Evolutionary conservation across 53 echinoderm and acorn worm species (phyloP).

Genomic region (Actinopyga echinites): DNA sequence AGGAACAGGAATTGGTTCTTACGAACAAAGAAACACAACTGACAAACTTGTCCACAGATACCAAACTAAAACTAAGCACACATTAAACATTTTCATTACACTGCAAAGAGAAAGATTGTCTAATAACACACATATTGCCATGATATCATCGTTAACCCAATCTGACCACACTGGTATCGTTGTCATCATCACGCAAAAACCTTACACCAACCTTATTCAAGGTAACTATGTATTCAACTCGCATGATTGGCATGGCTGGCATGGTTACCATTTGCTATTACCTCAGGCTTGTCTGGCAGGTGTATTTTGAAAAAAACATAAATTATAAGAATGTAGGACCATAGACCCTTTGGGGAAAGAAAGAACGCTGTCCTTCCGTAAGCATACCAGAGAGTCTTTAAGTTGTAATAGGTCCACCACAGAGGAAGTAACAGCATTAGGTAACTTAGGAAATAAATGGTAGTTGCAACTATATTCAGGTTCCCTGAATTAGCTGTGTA

Average conservation of each 20-base stretch:
- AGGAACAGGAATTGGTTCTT: too few species aligned
- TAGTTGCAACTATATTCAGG: too few species aligned
- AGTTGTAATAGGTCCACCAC: conserved; percentile 50
- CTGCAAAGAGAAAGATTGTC: too few species aligned
- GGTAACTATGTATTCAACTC: background rate
- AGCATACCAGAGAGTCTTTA: conserved; percentile 46
- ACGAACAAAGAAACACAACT: too few species aligned
- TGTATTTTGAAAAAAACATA: conserved; percentile 41
- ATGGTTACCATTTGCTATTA: conserved; percentile 30
- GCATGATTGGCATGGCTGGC: conserved; percentile 3
- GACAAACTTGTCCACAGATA: too few species aligned
- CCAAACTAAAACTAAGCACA: too few species aligned
- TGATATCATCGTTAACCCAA: too few species aligned
- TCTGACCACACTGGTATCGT: too few species aligned
- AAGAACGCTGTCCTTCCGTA: conserved; percentile 71
- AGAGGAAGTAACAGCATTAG: conserved; percentile 33
- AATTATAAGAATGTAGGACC: conserved; percentile 53
- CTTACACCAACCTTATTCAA: too few species aligned
- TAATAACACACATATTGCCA: too few species aligned
- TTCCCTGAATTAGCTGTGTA: background rate
- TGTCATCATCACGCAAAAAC: too few species aligned
- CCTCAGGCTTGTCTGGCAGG: conserved; percentile 1
- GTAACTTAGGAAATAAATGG: conserved; percentile 20
- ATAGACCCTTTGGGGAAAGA: conserved; percentile 67
- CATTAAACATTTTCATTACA: too few species aligned